Evolutionary conservation across 2,113 vertebrate species (phyloP).

Genomic region (Salvelinus sp.): DNA sequence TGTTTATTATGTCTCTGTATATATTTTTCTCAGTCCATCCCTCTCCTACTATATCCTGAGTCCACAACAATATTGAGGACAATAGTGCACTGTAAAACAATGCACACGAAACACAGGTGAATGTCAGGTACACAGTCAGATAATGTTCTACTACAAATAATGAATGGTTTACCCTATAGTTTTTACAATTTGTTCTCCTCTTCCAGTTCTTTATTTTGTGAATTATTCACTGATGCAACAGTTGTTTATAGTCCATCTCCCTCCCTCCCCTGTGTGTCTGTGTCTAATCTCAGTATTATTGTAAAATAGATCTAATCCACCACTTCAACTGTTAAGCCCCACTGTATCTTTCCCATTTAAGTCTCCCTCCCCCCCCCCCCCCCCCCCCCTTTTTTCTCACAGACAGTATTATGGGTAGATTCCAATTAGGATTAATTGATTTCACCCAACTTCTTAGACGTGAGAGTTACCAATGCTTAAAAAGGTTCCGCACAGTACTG

Average conservation of each 20-base stretch:
- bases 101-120: no score
- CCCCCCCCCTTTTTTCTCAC: background rate
- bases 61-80: no score
- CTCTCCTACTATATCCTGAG: no score
- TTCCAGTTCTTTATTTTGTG: background rate
- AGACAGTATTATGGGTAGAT: no score
- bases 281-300: conserved; percentile 58
- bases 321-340: conserved; percentile 52
- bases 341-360: conserved; percentile 32
- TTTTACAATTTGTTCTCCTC: background rate
- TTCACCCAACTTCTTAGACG: no score
- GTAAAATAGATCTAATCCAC: conserved; percentile 51
- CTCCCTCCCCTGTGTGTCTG: conserved; percentile 1
- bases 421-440: no score
- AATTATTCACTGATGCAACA: background rate
- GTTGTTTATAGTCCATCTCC: conserved; percentile 25
- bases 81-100: no score
- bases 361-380: background rate
- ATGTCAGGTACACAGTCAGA: background rate
- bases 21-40: no score
- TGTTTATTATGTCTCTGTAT: no score
- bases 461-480: no score
- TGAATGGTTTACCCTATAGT: background rate
- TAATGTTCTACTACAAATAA: background rate
- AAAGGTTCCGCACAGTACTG: no score